Evolutionary conservation across 2,113 vertebrate genomes (phyloP), one percentile per base, ranked within the genome.

Genomic region (Varanus salvator): DNA sequence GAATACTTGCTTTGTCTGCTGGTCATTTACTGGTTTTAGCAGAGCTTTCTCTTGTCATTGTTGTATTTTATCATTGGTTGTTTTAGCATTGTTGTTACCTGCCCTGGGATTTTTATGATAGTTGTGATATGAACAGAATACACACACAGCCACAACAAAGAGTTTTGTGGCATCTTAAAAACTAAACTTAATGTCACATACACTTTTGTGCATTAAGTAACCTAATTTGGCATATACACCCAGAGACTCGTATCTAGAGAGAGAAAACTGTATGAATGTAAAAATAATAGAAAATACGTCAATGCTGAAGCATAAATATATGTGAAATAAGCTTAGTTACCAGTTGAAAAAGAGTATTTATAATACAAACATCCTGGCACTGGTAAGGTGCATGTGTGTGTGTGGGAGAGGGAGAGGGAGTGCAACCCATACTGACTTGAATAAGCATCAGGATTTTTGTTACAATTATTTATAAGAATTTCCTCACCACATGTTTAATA

Each of bases 391-490:
- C 27, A 44, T 78, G 9, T 78, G 25, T 23, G 44, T 78, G 48
- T 78, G 52, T 80, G 15, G 12, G 17, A 71, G 29, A 82, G 54
- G 34, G 23, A 15, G 31, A 38, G 52, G 38, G 52, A 57, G n/a
- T n/a, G 25, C 64, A 66, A n/a, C n/a, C 4, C 54, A 34, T 25
- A 68, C 27, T 89, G 44, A 52, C 29, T 68, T 89, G 29, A 75
- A 52, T 3, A 71, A 8, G n/a, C 25, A 15, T 15, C 29, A 83
- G 11, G 34, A 48, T 38, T 38, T 34, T 85, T 38, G 64, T 85
- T 50, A 89, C 60, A 71, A 29, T 71, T 83, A n/a, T 85, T 69
- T 85, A 54, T 85, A 54, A 34, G 57, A 66, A 77, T 50, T 69
- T 6, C 60, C 25, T 84, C 57, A 69, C 48, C 27, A 25, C n/a